phyloP scores from a whole-genome alignment of 2,888 invertebrate genomes.

The Drosophila conformis region DNA sequence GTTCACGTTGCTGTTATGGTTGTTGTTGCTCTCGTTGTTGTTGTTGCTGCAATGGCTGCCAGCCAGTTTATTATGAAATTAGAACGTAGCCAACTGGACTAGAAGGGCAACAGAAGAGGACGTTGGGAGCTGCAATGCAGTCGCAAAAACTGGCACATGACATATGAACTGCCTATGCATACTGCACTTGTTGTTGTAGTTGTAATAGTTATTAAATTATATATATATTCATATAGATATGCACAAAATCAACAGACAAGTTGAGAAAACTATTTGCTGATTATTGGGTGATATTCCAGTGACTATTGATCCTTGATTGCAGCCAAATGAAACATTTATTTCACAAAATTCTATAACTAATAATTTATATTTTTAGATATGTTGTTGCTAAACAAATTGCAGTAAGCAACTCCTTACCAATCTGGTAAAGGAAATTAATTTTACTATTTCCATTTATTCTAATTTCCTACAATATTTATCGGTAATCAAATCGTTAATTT shows the following conservation, averaged over 20 bases:
- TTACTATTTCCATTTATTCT: neutral
- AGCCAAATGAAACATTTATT: neutral
- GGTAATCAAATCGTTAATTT: neutral
- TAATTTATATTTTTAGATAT: neutral
- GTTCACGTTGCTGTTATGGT: constrained; percentile 24
- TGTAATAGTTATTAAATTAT: constrained; percentile 75
- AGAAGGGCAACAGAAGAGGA: neutral
- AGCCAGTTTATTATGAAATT: constrained; percentile 81
- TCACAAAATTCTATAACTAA: neutral
- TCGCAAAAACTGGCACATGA: constrained; percentile 74
- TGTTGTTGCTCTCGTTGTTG: constrained; percentile 28
- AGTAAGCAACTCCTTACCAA: neutral
- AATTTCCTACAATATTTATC: neutral
- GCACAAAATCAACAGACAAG: constrained; percentile 37
- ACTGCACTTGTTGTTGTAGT: constrained; percentile 30
- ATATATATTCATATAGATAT: constrained; percentile 31
- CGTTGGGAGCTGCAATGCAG: constrained; percentile 62
- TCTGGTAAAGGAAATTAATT: neutral
- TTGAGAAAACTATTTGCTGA: constrained; percentile 51
- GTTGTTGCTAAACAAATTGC: neutral
- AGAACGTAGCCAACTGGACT: constrained; percentile 65
- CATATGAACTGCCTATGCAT: constrained; percentile 65
- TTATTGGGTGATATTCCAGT: constrained; percentile 65
- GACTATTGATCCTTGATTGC: constrained; percentile 28
- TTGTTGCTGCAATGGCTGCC: constrained; percentile 54